Evolutionary conservation across 2,797 vertebrate species (phyloP).

Genomic region (Neomorphus geoffroyi): DNA sequence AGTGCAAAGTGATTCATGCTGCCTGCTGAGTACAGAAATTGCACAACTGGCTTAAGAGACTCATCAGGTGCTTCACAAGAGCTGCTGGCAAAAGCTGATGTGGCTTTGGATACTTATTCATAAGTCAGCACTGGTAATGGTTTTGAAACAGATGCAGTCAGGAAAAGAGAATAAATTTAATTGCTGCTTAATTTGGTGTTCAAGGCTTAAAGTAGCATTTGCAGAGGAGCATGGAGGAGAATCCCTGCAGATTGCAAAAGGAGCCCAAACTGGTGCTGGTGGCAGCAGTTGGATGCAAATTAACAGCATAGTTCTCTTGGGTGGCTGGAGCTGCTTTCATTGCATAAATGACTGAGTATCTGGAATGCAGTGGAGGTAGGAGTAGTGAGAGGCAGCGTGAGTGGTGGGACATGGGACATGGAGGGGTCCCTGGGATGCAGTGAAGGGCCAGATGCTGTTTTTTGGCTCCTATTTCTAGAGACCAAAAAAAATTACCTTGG

Average conservation of each 20-base stretch:
- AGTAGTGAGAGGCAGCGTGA: too few relatives aligned
- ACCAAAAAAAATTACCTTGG: not conserved
- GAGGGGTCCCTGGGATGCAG: too few relatives aligned
- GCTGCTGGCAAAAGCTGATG: not conserved
- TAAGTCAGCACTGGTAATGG: not conserved
- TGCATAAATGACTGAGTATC: not conserved
- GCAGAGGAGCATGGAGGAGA: not conserved
- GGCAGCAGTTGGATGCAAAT: not conserved
- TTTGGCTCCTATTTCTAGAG: not conserved
- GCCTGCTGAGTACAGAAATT: not conserved
- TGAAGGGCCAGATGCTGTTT: not conserved
- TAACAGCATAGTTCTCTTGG: not conserved
- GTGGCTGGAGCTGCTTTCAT: not conserved
- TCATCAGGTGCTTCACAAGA: not conserved
- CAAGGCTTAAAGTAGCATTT: not conserved
- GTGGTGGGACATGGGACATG: too few relatives aligned
- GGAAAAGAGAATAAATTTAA: not conserved
- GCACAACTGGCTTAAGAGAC: not conserved
- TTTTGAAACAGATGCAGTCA: not conserved
- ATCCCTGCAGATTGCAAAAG: not conserved
- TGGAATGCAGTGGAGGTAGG: not conserved
- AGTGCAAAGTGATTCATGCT: not conserved
- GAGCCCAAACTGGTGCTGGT: not conserved
- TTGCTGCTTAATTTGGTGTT: slow-evolving; percentile 1
- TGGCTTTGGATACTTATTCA: not conserved